Evolutionary conservation across 1,140 invertebrate genomes (phyloP).

Genomic region (Mactra quadrangularis): DNA sequence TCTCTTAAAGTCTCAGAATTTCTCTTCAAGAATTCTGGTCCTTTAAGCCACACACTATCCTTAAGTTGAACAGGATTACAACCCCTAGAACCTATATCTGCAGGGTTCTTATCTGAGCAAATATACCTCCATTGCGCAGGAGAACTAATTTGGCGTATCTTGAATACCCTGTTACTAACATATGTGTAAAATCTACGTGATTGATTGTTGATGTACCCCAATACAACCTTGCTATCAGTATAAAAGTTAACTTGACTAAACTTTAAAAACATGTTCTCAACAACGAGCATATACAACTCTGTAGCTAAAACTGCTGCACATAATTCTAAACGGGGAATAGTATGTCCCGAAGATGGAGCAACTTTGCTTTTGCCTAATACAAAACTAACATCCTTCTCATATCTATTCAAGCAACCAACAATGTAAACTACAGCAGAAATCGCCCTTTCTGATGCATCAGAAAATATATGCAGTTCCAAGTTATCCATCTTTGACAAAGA

Average conservation of each 20-base stretch:
- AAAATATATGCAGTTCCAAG: conserved; percentile 73
- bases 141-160: conserved; percentile 28
- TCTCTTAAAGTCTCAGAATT: no score
- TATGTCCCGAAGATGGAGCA: conserved; percentile 57
- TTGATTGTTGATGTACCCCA: conserved; percentile 52
- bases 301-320: conserved; percentile 61
- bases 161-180: conserved; percentile 36
- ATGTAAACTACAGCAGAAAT: conserved; percentile 70
- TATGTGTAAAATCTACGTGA: conserved; percentile 36
- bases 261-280: conserved; percentile 4
- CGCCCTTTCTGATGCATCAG: conserved; percentile 74
- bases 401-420: background rate
- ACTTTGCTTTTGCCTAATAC: conserved; percentile 35
- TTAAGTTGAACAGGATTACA: background rate
- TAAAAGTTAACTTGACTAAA: conserved; percentile 13
- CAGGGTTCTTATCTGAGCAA: conserved; percentile 38
- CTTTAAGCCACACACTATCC: conserved; percentile 26
- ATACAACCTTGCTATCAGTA: conserved; percentile 60
- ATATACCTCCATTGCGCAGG: conserved; percentile 47
- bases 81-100: conserved; percentile 32
- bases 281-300: conserved; percentile 27
- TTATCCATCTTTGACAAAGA: conserved; percentile 78
- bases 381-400: conserved; percentile 12
- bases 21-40: conserved; percentile 6
- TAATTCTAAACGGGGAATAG: conserved; percentile 65